phyloP scores from a whole-genome alignment of 23 tunicate genomes.

The Corella eumyota region DNA sequence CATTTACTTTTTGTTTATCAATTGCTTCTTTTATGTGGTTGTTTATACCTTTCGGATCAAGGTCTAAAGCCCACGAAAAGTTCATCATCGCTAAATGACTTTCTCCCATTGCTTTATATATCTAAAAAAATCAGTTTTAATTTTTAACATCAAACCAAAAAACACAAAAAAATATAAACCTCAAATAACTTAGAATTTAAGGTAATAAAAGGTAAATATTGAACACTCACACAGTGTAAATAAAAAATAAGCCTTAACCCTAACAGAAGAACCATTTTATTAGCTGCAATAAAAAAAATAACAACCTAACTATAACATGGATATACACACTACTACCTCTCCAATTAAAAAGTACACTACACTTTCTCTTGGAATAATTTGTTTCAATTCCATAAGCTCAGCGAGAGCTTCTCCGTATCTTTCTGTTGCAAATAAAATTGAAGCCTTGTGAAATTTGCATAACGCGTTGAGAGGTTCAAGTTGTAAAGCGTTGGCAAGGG shows the following conservation, averaged over 20 bases:
- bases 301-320: too few species aligned
- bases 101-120: slow-evolving; percentile 64
- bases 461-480: slow-evolving; percentile 76
- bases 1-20: slow-evolving; percentile 44
- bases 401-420: slow-evolving; percentile 61
- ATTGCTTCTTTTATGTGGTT: slow-evolving; percentile 91
- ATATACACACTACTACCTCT: too few species aligned
- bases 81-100: slow-evolving; percentile 81
- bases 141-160: too few species aligned
- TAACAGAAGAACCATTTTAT: too few species aligned
- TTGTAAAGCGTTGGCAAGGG: slow-evolving; percentile 46
- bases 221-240: too few species aligned
- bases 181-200: too few species aligned
- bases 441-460: slow-evolving; percentile 82
- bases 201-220: too few species aligned
- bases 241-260: too few species aligned
- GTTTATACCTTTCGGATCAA: slow-evolving; percentile 89
- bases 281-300: too few species aligned
- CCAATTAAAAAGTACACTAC: slow-evolving; percentile 80
- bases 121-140: too few species aligned
- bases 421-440: slow-evolving; percentile 59
- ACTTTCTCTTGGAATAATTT: slow-evolving; percentile 87
- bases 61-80: slow-evolving; percentile 92
- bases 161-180: too few species aligned
- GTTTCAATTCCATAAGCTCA: slow-evolving; percentile 54